Conservation (phyloP, 2,888 invertebrate genomes). For the Eumacrocentrus americanus region DNA sequence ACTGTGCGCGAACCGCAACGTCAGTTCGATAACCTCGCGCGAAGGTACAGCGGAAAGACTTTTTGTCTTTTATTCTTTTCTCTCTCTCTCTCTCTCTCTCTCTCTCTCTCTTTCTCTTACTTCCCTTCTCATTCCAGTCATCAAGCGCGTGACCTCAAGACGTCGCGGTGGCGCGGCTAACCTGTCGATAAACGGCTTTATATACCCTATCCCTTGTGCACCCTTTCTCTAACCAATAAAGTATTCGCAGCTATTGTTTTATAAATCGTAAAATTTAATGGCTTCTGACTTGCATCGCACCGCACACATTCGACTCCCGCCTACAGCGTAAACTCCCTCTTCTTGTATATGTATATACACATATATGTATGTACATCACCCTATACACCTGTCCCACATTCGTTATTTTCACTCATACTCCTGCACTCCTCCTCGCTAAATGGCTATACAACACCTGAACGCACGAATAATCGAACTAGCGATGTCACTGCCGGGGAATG, state of each 20-base stretch:
- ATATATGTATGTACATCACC: neutral
- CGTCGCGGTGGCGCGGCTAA: conserved; percentile 29
- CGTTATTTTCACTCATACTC: no score
- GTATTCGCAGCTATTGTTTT: conserved; percentile 44
- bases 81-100: conserved; percentile 13
- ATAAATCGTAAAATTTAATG: conserved; percentile 46
- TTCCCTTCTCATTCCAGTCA: conserved; percentile 29
- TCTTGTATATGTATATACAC: neutral
- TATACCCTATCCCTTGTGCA: conserved; percentile 21
- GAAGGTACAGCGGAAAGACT: conserved; percentile 18
- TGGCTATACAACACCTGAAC: no score
- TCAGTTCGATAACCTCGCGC: conserved; percentile 38
- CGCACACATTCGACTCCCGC: conserved; percentile 13
- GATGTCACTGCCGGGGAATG: no score
- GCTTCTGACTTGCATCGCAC: conserved; percentile 35
- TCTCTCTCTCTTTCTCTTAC: conserved; percentile 20
- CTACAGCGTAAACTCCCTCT: conserved; percentile 9
- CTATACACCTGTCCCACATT: no score
- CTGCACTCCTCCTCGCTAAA: no score
- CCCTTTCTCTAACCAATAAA: conserved; percentile 39
- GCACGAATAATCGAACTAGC: no score
- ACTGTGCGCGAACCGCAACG: conserved; percentile 20
- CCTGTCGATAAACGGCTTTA: conserved; percentile 28
- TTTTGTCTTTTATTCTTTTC: conserved; percentile 7
- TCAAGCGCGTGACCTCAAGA: conserved; percentile 35